Conservation (phyloP, 1,140 invertebrate species). For the Drosophila nigrodunni region DNA sequence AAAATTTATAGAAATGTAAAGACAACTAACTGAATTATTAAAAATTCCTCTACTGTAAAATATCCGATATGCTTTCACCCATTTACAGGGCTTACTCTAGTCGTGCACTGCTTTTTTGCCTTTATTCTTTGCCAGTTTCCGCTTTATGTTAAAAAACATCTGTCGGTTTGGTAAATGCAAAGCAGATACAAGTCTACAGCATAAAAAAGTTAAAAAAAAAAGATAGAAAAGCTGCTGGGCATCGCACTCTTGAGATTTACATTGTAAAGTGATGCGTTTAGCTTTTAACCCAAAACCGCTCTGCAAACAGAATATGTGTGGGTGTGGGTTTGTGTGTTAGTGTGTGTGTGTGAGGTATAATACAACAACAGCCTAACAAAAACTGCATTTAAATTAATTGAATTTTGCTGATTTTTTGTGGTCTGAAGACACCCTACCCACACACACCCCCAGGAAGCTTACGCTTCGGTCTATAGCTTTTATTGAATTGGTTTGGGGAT, state of each 20-base stretch:
- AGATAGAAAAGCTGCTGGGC: slow-evolving; percentile 58
- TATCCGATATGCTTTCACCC: background rate
- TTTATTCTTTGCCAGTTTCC: slow-evolving; percentile 51
- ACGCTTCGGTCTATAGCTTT: slow-evolving; percentile 62
- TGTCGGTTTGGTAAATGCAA: slow-evolving; percentile 55
- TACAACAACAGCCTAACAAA: slow-evolving; percentile 46
- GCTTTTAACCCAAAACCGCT: slow-evolving; percentile 18
- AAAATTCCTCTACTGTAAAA: background rate
- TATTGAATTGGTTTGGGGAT: slow-evolving; percentile 82
- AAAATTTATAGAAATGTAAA: no score
- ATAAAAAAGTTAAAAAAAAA: slow-evolving; percentile 43
- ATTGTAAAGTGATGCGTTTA: slow-evolving; percentile 78
- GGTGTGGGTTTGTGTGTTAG: slow-evolving; percentile 2
- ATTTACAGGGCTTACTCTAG: background rate
- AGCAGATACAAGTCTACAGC: slow-evolving; percentile 35
- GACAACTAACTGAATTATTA: no score
- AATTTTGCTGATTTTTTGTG: slow-evolving; percentile 69
- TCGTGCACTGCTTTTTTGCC: background rate
- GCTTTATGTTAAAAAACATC: slow-evolving; percentile 66
- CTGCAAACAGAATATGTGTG: background rate
- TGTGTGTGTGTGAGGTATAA: slow-evolving; percentile 17
- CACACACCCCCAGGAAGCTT: slow-evolving; percentile 9
- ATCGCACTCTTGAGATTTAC: slow-evolving; percentile 82
- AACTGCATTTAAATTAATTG: slow-evolving; percentile 83
- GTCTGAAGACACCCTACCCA: slow-evolving; percentile 9